Base-by-base conservation (phyloP, 2,797 vertebrate species). In the Acomys russatus region DNA sequence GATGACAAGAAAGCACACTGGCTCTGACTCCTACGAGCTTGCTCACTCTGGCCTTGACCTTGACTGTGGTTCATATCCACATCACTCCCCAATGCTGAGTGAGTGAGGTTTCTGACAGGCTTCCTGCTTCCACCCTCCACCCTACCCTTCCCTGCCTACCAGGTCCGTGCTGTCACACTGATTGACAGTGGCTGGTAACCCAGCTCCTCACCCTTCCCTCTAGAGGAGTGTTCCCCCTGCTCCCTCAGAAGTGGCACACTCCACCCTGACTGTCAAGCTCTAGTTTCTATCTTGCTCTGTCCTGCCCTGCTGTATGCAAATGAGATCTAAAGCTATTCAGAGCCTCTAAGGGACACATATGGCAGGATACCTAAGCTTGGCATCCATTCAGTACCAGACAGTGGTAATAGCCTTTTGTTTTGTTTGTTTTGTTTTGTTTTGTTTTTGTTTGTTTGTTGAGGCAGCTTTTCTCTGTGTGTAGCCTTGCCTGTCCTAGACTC, bases 161-260 rank as follows among this genome's bases (percentile, higher is more conserved):
- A 51, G 68, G n/a, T 70, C 59, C 54, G 54, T 2, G 0, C 3
- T 85, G 78, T 86, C 68, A 4, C 25, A 68, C 12, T 89, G 92
- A 90, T 74, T 44, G 85, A 88, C 82, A 87, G 64, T 70, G 85
- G 68, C 51, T 85, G 18, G 44, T 70, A 82, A 33, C 61, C 35
- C 8, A 71, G 2, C 15, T 51, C 61, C 68, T 93, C 63, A 30
- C 44, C 33, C 74, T 61, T n/a, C 28, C 3, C 56, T 86, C 82
- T 22, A 70, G 6, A 17, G 25, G 59, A 76, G 25, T 2, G 15
- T 83, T 28, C 56, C 59, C 23, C 14, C 38, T 28, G 56, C 73
- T 85, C 22, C 84, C 91, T 61, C 70, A 70, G 85, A 51, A 94
- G 63, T 18, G 71, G 87, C 88, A 94, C 17, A 4, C 38, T 94